Evolutionary conservation across 2,113 vertebrate species (phyloP), one percentile per base, ranked within the genome.

Genomic region (Catagonus wagneri): DNA sequence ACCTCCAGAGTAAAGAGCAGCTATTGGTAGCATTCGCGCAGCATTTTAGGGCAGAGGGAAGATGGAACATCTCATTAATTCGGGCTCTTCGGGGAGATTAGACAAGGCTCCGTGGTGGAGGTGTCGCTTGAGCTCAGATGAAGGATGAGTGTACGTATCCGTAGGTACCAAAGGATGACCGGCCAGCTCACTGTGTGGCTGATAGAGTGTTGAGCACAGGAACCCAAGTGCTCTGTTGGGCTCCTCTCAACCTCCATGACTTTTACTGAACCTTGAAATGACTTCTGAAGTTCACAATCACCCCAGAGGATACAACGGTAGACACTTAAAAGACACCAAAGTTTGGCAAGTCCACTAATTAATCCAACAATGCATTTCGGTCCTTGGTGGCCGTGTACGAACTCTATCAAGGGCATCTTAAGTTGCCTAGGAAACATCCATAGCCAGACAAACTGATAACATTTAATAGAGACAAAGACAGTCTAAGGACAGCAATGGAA

Each of bases 281-380:
- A 94, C 93, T 98, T 96, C 97, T 95, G 89, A 97, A 96, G 96
- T 97, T 97, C 94, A 95, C 94, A 97, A 90, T 97, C 94, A 96
- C 74, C 74, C 89, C 78, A 87, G 86, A 63, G 89, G 76, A 97
- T 90, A 89, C 7, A 5, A 85, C 32, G 96, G 92, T 97, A 98
- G 90, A 95, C 96, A 93, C 98, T 98, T 97, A 89, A 91, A 96
- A 95, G 79, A 83, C 89, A 88, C 97, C 97, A 89, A 97, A 98
- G 97, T 97, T 98, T 96, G 97, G 95, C 96, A 83, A 98, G 94
- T 98, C 93, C 92, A 95, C 0, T 78, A 96, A 98, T 98, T 98
- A 98, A 98, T 98, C 98, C 97, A 98, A 98, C 98, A 96, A 97
- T 61, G 95, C 97, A 97, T 98, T 98, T 98, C 98, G 97, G 97